Evolutionary conservation across 1,140 invertebrate species (phyloP).

Genomic region (Hermatobates lingyangjiaoensis): DNA sequence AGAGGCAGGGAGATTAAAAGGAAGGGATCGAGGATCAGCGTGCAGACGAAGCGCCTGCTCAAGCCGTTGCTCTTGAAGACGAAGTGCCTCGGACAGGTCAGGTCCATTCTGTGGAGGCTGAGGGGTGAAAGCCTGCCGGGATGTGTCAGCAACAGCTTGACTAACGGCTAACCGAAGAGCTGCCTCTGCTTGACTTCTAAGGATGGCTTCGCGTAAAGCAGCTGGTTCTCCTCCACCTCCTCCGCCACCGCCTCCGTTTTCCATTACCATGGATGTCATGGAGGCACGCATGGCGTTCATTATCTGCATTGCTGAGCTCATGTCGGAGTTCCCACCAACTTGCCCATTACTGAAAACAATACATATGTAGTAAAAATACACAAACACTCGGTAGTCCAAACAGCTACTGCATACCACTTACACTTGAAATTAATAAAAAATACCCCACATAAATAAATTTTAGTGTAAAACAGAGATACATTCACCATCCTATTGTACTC

Average conservation of each 20-base stretch:
- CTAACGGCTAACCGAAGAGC: slow-evolving; percentile 56
- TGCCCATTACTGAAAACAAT: slow-evolving; percentile 17
- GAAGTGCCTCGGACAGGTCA: slow-evolving; percentile 22
- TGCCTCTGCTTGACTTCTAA: slow-evolving; percentile 63
- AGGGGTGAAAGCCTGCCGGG: slow-evolving; percentile 24
- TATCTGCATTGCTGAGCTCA: slow-evolving; percentile 19
- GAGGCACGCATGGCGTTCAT: slow-evolving; percentile 25
- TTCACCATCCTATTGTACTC: no score
- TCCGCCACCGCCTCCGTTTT: slow-evolving; percentile 32
- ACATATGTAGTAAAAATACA: no score
- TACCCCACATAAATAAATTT: no score
- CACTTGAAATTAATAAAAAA: no score
- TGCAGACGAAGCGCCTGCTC: slow-evolving; percentile 64
- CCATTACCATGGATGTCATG: slow-evolving; percentile 21
- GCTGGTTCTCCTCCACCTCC: slow-evolving; percentile 33
- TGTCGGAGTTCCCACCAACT: slow-evolving; percentile 13
- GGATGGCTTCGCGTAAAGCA: slow-evolving; percentile 52
- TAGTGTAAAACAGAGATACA: no score
- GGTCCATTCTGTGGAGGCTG: not conserved
- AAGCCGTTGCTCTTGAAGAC: slow-evolving; percentile 57
- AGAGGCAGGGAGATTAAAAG: slow-evolving; percentile 33
- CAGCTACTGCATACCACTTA: no score
- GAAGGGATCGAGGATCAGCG: slow-evolving; percentile 39
- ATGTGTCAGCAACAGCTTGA: slow-evolving; percentile 30
- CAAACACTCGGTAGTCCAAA: no score